A percentile compares a stretch with the other conserved stretches of the same genome.
Evolutionary conservation across 2,888 invertebrate species (phyloP).

Genomic region (Euphydryas editha): DNA sequence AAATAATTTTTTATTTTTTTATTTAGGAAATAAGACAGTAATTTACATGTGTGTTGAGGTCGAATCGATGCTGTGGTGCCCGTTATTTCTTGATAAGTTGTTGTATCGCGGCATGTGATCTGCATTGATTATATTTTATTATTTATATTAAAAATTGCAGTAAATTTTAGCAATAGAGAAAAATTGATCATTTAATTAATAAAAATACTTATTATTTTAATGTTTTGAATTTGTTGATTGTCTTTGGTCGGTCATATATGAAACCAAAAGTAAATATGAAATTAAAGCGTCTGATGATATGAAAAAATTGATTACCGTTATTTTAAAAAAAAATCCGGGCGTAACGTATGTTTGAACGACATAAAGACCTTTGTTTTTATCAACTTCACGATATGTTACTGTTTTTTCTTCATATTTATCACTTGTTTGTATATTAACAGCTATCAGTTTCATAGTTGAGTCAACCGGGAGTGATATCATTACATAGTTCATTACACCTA

Average conservation of each 20-base stretch:
- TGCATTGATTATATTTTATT: neutral
- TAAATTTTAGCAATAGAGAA: no score
- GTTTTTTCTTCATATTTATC: slow-evolving; percentile 46
- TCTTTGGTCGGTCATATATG: no score
- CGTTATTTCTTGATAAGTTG: slow-evolving; percentile 31
- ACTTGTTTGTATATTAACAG: slow-evolving; percentile 48
- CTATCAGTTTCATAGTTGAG: slow-evolving; percentile 43
- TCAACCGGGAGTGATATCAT: slow-evolving; percentile 32
- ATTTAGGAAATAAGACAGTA: neutral
- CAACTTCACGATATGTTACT: slow-evolving; percentile 46
- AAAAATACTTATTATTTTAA: no score
- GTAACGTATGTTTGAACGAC: slow-evolving; percentile 49
- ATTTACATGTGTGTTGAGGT: slow-evolving; percentile 37
- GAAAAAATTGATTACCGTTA: slow-evolving; percentile 53
- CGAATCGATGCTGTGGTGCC: slow-evolving; percentile 33
- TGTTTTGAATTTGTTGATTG: no score
- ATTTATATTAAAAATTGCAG: neutral
- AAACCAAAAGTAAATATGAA: no score
- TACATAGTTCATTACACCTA: slow-evolving; percentile 31
- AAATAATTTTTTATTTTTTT: no score
- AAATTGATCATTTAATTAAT: neutral
- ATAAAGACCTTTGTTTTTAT: slow-evolving; percentile 48
- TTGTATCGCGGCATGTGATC: slow-evolving; percentile 28
- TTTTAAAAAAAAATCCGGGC: slow-evolving; percentile 50
- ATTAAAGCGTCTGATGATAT: no score